Percentiles rank a stretch among this genome's conserved stretches.
Evolutionary conservation across 2,797 vertebrate species (phyloP).

Genomic region (Numenius phaeopus): DNA sequence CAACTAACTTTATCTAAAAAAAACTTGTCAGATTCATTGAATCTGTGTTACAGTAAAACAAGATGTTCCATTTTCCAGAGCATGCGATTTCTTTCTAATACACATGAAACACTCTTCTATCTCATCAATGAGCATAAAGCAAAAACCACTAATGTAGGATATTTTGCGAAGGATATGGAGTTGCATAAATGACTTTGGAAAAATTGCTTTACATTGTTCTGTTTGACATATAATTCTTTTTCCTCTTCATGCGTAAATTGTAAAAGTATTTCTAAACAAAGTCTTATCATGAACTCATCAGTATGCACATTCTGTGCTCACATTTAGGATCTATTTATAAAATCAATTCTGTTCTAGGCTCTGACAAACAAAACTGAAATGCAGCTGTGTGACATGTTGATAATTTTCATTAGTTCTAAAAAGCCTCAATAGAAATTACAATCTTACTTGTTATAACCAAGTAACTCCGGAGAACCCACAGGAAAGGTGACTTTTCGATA

Average conservation of each 20-base stretch:
- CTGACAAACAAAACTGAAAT: conserved; percentile 84
- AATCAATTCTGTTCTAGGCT: conserved; percentile 82
- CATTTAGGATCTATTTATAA: conserved; percentile 86
- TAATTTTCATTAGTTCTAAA: conserved; percentile 84
- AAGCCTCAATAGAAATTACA: conserved; percentile 79
- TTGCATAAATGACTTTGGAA: conserved; percentile 66
- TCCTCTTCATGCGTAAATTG: conserved; percentile 70
- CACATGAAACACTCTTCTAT: neutral
- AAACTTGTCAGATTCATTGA: neutral
- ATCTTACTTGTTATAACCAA: conserved; percentile 77
- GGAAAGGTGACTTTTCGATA: conserved; percentile 74
- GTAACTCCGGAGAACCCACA: conserved; percentile 68
- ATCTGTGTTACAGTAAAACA: neutral
- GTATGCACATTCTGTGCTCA: conserved; percentile 78
- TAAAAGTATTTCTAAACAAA: conserved; percentile 81
- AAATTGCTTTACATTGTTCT: conserved; percentile 57
- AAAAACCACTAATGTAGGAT: conserved; percentile 14
- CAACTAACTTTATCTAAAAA: conserved; percentile 57
- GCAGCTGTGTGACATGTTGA: conserved; percentile 84
- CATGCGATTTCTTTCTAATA: neutral
- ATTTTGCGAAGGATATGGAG: conserved; percentile 12
- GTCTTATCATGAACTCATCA: conserved; percentile 82
- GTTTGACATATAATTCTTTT: conserved; percentile 71
- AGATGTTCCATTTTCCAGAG: neutral
- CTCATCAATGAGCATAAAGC: conserved; percentile 33